Conservation (phyloP, 1,140 invertebrate genomes). For the Achatina immaculata region DNA sequence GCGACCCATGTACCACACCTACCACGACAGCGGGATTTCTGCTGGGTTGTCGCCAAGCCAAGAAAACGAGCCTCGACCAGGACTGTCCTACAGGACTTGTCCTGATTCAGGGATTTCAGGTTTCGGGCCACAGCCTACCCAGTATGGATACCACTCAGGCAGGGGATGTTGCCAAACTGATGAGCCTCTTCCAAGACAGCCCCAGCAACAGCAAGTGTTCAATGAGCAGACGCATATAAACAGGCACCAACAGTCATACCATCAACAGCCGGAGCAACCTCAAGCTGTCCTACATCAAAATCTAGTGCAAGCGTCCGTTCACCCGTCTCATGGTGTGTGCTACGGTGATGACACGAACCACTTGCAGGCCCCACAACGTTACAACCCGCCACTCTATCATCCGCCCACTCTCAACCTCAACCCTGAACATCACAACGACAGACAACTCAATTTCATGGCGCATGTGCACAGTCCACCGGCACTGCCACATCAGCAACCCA, state of each 20-base stretch:
- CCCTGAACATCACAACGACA: background rate
- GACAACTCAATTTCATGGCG: background rate
- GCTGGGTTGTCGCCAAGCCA: constrained; percentile 45
- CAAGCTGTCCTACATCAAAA: constrained; percentile 1
- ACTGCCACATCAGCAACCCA: background rate
- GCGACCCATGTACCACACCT: constrained; percentile 46
- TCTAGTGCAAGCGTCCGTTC: constrained; percentile 22
- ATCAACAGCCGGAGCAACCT: background rate
- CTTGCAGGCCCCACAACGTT: constrained; percentile 24
- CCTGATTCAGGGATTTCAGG: constrained; percentile 28
- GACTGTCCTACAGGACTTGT: constrained; percentile 21
- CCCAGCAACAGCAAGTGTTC: constrained; percentile 3
- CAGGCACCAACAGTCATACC: background rate
- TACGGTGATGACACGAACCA: constrained; percentile 32
- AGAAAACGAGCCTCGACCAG: background rate
- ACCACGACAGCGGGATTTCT: constrained; percentile 59
- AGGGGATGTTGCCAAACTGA: background rate
- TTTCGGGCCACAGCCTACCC: background rate
- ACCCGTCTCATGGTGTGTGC: constrained; percentile 33
- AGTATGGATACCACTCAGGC: background rate
- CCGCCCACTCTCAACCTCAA: background rate
- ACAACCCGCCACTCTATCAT: constrained; percentile 11
- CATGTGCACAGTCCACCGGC: background rate
- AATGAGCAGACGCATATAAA: background rate
- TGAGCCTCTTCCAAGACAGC: background rate